Base-by-base conservation (phyloP, 2,797 vertebrate species). In the Ispidina lecontei region DNA sequence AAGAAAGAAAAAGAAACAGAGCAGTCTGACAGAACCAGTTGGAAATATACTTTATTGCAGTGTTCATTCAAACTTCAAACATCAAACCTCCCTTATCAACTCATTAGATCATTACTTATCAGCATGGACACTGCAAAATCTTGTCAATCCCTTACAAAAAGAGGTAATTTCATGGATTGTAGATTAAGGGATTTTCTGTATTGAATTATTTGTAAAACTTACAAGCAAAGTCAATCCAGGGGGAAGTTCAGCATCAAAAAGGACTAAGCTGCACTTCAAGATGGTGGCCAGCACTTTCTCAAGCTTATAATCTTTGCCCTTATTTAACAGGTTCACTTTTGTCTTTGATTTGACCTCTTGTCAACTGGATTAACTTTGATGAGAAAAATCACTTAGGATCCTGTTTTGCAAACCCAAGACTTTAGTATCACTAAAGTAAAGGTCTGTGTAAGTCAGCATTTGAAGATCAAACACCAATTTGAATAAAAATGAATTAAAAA, bases 61-160 rank as follows among this genome's bases (percentile, higher is more conserved):
- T n/a, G 19, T 31, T 72, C 71, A 52, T 72, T 83, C 64, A 49
- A 43, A 46, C 2, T 64, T 49, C 7, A 64, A 62, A 62, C 6
- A 18, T 18, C 46, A 89, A 72, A 79, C 4, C 15, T 64, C 37
- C 25, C 51, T 41, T 33, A 35, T 15, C 39, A 31, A 22, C 46
- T 55, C 70, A 9, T 7, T 37, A 10, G 14, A 18, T 89, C 29
- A 84, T 58, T 69, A 26, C 13, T 37, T 64, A 52, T 17, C 25
- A 67, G 13, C 3, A 0, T 2, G n/a, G 19, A 2, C 23, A 65
- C 39, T 31, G 47, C 1, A 5, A 79, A 22, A 17, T 4, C 19
- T 74, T 47, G 14, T 14, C 49, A 62, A 15, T 55, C 37, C 3
- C 26, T 87, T 58, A 52, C 8, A 60, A 43, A 58, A 82, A 37